A percentile compares a stretch with the other conserved stretches of the same genome.
These are phyloP conservation scores for Acridotheres tristis DNA, from an alignment of 2,797 vertebrate genomes.

Conservation along the genomic window DNA sequence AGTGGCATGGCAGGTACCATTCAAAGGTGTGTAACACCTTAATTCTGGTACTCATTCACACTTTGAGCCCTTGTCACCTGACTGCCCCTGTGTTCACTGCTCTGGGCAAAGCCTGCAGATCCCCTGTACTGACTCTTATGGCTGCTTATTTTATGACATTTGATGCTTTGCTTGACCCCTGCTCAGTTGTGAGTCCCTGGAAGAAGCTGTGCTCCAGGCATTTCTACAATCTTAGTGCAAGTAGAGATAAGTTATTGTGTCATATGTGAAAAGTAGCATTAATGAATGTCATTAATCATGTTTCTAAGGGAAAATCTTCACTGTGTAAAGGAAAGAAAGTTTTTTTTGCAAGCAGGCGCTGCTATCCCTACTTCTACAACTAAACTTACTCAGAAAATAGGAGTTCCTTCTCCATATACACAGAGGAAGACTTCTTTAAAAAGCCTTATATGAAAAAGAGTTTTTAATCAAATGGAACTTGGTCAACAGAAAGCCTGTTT, in stretches of 20 bases:
- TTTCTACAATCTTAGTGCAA: not conserved
- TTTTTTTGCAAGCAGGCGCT: not conserved
- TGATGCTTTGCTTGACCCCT: not conserved
- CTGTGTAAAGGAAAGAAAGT: not conserved
- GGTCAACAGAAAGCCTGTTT: not conserved
- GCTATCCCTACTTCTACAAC: not conserved
- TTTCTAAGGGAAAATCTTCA: not conserved
- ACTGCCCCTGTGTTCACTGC: not conserved
- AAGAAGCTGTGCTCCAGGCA: not conserved
- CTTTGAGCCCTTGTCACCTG: no score
- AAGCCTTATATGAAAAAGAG: not conserved
- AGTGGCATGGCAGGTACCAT: rapidly evolving
- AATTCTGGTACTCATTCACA: not conserved
- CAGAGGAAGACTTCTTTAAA: not conserved
- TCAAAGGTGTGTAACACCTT: not conserved
- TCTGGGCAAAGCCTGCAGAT: not conserved
- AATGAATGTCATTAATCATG: not conserved
- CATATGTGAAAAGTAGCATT: not conserved
- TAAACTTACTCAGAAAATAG: not conserved
- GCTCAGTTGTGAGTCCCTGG: rapidly evolving
- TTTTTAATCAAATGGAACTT: not conserved
- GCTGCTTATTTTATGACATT: not conserved
- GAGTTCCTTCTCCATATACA: not conserved
- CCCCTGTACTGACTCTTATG: not conserved
- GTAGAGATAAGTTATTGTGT: not conserved